Evolutionary conservation across 2,113 vertebrate genomes (phyloP).

Genomic region (Porphyrio hochstetteri): DNA sequence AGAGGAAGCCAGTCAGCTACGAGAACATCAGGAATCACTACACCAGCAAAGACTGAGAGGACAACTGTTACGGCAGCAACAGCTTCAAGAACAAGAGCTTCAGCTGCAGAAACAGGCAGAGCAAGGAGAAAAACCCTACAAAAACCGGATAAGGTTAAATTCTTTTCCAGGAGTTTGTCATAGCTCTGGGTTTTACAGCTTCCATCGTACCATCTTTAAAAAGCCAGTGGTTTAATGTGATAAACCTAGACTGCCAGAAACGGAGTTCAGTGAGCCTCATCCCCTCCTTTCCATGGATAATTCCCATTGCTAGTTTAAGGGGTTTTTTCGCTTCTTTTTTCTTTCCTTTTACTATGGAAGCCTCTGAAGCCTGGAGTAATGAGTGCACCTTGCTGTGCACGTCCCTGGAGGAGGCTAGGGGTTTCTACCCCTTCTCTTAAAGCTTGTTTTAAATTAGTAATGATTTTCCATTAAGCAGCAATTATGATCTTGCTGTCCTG

Average conservation of each 20-base stretch:
- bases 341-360: not conserved
- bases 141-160: constrained; percentile 62
- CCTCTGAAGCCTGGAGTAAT: not conserved
- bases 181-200: not conserved
- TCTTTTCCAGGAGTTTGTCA: not conserved
- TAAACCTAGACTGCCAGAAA: not conserved
- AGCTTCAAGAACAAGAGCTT: constrained; percentile 75
- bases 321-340: rapidly evolving
- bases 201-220: not conserved
- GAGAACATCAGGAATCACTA: constrained; percentile 79
- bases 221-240: not conserved
- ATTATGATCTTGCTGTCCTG: not conserved
- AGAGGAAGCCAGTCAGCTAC: constrained; percentile 78
- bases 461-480: not conserved
- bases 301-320: not conserved
- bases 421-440: not conserved
- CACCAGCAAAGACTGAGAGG: constrained; percentile 80
- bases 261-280: not conserved
- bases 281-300: not conserved
- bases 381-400: not conserved
- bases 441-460: not conserved
- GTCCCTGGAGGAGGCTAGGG: not conserved
- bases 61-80: constrained; percentile 79
- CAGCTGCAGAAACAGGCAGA: constrained; percentile 77
- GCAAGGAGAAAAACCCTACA: constrained; percentile 71